A percentile compares a stretch with the other conserved stretches of the same genome.
Conservation (phyloP, 2,113 vertebrate genomes). For the Nicator chloris region DNA sequence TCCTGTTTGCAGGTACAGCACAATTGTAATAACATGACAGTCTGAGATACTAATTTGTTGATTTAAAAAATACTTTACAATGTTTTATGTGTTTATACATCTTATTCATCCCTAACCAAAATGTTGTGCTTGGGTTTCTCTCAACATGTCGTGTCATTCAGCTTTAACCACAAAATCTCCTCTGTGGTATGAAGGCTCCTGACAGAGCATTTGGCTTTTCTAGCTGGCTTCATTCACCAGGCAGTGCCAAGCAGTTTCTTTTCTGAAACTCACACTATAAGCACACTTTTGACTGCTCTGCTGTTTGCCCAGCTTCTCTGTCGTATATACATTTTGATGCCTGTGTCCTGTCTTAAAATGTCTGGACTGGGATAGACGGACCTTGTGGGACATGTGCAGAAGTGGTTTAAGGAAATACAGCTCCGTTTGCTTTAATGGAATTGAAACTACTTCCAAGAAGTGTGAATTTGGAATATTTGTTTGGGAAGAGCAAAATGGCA, state of each 20-base stretch:
- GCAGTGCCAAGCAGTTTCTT: neutral
- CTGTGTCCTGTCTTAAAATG: neutral
- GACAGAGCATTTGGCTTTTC: neutral
- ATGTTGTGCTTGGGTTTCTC: neutral
- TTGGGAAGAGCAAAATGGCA: neutral
- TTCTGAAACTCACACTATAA: neutral
- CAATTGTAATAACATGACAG: neutral
- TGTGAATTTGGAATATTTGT: neutral
- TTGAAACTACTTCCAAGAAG: neutral
- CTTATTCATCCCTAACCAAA: neutral
- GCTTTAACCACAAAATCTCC: neutral
- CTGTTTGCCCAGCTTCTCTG: neutral
- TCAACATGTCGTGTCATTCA: neutral
- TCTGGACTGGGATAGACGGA: neutral
- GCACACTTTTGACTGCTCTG: neutral
- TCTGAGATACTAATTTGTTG: neutral
- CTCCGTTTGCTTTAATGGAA: neutral
- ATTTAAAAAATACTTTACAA: neutral
- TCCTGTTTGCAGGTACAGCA: neutral
- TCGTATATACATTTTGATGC: neutral
- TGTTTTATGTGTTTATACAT: neutral
- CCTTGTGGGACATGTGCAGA: rapidly evolving
- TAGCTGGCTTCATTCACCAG: neutral
- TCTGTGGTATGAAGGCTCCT: neutral
- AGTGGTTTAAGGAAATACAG: neutral